Base-by-base conservation (phyloP, 2,888 invertebrate genomes). In the Acronicta psi region DNA sequence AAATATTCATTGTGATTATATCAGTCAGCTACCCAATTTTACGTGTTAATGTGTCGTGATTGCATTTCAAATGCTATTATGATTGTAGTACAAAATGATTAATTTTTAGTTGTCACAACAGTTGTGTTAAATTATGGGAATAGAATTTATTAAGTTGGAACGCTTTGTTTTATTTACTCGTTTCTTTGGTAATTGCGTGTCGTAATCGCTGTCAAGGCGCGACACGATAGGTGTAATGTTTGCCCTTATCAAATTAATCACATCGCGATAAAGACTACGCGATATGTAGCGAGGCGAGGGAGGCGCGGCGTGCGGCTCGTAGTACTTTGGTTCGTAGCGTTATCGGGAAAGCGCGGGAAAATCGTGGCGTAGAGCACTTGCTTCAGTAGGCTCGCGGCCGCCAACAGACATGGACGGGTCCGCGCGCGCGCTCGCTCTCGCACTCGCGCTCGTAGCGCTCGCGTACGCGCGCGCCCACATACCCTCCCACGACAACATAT, bases 291-390 rank as follows among this genome's bases (percentile, higher is more conserved):
- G 56, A 65, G 75, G 55, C 42, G 58, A 58, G 53, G 73, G 76
- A 79, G 82, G 77, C 65, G 79, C 70, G 80, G 77, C 85, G 82
- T 81, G 76, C 59, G 49, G 46, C 63, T 53, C 81, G 73, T 73
- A 74, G 78, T 72, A 73, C 75, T 75, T 38, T 59, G 50, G 51
- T 63, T 69, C 83, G 86, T 84, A 83, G 82, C 85, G 87, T 87
- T 92, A 91, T 92, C 91, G 92, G 92, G 85, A 93, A 94, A 93
- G 89, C 92, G 93, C 93, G 93, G 91, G 93, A 94, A 93, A 93
- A 87, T 73, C 75, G 80, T 75, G 72, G 59, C 80, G 78, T 61
- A 79, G 68, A 62, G 73, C 69, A 69, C 73, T 77, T 72, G 75
- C 75, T 83, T 88, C 89, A 94, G 94, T 94, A 87, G 88, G 89